Conservation (phyloP, 2,888 invertebrate genomes). For the Strigamia maritima region DNA sequence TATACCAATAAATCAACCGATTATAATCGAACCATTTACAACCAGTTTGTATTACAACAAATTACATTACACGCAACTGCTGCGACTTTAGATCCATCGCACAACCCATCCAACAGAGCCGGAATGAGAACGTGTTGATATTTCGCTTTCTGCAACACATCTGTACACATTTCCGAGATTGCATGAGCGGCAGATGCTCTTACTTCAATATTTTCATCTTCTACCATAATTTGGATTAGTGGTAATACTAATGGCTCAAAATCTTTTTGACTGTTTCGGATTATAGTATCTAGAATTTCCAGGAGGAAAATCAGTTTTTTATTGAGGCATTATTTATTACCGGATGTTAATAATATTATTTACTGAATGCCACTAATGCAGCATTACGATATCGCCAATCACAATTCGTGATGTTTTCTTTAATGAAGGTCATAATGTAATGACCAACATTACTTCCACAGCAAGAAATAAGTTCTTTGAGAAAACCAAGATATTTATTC, state of each 20-base stretch:
- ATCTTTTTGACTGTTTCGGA: not conserved
- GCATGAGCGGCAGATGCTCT: not conserved
- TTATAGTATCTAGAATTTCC: not conserved
- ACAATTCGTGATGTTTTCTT: not conserved
- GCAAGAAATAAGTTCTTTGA: not conserved
- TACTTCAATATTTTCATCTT: not conserved
- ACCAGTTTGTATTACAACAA: not conserved
- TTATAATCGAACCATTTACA: not conserved
- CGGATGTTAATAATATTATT: too few relatives aligned
- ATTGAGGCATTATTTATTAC: too few relatives aligned
- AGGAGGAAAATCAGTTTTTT: not conserved
- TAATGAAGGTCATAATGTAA: not conserved
- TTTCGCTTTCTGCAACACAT: not conserved
- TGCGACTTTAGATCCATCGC: not conserved
- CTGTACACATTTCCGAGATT: not conserved
- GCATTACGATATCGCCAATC: slow-evolving; percentile 10
- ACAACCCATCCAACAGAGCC: not conserved
- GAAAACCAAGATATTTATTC: not conserved
- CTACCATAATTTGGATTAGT: not conserved
- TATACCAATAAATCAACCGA: not conserved
- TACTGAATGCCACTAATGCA: not conserved
- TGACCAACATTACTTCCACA: not conserved
- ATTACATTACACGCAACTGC: not conserved
- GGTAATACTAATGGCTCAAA: not conserved
- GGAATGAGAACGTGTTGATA: not conserved